Evolutionary conservation across 2,797 vertebrate species (phyloP).

Genomic region (Moxostoma hubbsi): DNA sequence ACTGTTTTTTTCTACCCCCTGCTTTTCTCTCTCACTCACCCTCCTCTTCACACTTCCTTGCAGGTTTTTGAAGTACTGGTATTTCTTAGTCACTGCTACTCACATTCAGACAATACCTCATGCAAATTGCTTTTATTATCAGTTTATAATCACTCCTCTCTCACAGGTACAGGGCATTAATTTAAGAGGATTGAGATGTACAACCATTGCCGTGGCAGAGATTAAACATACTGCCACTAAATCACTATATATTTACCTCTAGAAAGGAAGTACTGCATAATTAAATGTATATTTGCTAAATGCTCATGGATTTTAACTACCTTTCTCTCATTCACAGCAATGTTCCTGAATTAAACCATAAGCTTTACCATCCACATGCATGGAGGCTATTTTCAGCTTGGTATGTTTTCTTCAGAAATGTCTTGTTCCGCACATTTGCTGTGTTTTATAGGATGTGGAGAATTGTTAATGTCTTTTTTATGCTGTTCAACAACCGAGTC

Average conservation of each 20-base stretch:
- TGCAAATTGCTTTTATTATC: conserved; percentile 70
- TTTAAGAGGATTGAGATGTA: conserved; percentile 62
- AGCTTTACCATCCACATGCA: background rate
- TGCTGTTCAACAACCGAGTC: conserved; percentile 11
- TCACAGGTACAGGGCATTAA: conserved; percentile 46
- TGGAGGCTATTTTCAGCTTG: conserved; percentile 21
- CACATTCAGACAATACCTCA: conserved; percentile 74
- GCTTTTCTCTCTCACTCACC: conserved; percentile 57
- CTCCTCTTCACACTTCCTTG: conserved; percentile 66
- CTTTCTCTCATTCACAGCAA: conserved; percentile 27
- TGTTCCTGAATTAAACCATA: background rate
- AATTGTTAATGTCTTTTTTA: conserved; percentile 26
- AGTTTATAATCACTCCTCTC: conserved; percentile 19
- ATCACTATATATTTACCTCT: conserved; percentile 64
- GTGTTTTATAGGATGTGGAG: conserved; percentile 7
- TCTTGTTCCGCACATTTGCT: background rate
- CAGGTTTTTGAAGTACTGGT: conserved; percentile 66
- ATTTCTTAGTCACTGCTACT: conserved; percentile 73
- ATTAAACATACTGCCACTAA: conserved; percentile 68
- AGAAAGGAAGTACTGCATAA: conserved; percentile 51
- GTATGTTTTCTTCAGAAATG: conserved; percentile 9
- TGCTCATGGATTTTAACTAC: conserved; percentile 11
- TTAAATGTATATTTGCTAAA: conserved; percentile 54
- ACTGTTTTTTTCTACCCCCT: conserved; percentile 48
- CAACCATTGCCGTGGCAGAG: conserved; percentile 52